Percentiles rank a stretch among this genome's conserved stretches.
Conservation (phyloP, 2,113 vertebrate species). For the Rhinogobius similis region DNA sequence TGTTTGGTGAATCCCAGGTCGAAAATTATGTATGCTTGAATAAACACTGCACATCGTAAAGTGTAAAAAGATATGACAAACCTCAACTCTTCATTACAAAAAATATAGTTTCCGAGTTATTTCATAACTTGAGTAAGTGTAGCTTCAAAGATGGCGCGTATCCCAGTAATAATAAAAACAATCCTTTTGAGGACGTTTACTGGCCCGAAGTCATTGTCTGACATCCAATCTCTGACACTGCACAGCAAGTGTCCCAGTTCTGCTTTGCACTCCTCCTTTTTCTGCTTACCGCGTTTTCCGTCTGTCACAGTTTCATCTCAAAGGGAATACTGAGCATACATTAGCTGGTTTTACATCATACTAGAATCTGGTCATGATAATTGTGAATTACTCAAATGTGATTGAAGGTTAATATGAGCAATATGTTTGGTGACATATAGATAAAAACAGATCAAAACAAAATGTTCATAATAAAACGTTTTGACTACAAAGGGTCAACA, state of each 20-base stretch:
- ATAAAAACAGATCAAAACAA: conserved; percentile 8
- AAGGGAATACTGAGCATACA: conserved; percentile 1
- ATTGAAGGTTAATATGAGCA: no score
- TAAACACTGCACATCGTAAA: conserved; percentile 4
- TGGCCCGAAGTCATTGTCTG: conserved; percentile 35
- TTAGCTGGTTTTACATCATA: conserved; percentile 16
- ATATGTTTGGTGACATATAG: not conserved
- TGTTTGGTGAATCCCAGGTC: not conserved
- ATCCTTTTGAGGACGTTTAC: conserved; percentile 29
- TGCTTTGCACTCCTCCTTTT: conserved; percentile 18
- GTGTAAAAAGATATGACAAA: conserved; percentile 5
- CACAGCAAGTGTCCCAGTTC: conserved; percentile 35
- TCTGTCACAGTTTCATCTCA: conserved; percentile 29
- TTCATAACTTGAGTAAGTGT: conserved; percentile 13
- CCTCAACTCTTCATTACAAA: not conserved
- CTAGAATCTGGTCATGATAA: not conserved
- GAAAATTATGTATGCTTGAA: not conserved
- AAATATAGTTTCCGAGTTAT: conserved; percentile 3
- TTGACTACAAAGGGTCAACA: conserved; percentile 18
- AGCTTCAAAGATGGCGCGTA: conserved; percentile 22
- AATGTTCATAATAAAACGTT: conserved; percentile 3
- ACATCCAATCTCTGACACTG: conserved; percentile 42
- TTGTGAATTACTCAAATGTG: not conserved
- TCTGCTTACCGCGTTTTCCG: conserved; percentile 27
- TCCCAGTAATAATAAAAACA: conserved; percentile 28